These are phyloP conservation scores for Drosophila subsilvestris DNA, from an alignment of 2,888 invertebrate species.

Conservation along the genomic window DNA sequence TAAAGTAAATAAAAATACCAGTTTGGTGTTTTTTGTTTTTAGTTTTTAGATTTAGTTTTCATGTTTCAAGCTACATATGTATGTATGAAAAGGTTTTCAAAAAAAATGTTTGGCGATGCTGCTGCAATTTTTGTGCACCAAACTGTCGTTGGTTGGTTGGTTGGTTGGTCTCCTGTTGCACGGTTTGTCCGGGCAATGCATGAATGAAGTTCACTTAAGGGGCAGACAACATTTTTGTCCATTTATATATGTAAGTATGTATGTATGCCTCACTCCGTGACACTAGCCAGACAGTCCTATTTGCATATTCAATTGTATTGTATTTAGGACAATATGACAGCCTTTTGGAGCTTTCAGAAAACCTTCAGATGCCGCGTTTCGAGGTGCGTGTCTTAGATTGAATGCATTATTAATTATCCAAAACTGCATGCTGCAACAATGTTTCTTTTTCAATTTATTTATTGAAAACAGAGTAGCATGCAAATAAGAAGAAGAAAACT, in stretches of 20 bases:
- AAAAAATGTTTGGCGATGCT: constrained; percentile 44
- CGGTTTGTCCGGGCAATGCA: constrained; percentile 59
- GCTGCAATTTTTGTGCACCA: constrained; percentile 38
- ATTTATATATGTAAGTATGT: constrained; percentile 2
- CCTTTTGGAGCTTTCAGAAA: constrained; percentile 25
- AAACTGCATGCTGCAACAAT: no score
- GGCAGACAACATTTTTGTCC: constrained; percentile 70
- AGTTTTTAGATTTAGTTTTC: constrained; percentile 35
- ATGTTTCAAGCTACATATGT: constrained; percentile 15
- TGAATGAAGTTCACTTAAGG: constrained; percentile 73
- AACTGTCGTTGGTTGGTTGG: constrained; percentile 11
- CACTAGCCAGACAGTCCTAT: constrained; percentile 35
- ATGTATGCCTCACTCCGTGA: not conserved
- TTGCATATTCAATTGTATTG: constrained; percentile 52
- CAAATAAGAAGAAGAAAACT: not conserved
- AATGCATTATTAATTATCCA: not conserved
- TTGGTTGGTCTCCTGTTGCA: constrained; percentile 20
- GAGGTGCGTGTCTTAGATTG: not conserved
- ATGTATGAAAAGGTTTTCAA: constrained; percentile 43
- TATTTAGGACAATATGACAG: constrained; percentile 41
- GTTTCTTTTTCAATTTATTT: no score
- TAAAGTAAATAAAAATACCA: constrained; percentile 56
- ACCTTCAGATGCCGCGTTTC: constrained; percentile 1
- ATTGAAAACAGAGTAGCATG: no score
- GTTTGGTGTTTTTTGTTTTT: constrained; percentile 54